Conservation (phyloP, 2,113 vertebrate genomes). For the Ondatra zibethicus region DNA sequence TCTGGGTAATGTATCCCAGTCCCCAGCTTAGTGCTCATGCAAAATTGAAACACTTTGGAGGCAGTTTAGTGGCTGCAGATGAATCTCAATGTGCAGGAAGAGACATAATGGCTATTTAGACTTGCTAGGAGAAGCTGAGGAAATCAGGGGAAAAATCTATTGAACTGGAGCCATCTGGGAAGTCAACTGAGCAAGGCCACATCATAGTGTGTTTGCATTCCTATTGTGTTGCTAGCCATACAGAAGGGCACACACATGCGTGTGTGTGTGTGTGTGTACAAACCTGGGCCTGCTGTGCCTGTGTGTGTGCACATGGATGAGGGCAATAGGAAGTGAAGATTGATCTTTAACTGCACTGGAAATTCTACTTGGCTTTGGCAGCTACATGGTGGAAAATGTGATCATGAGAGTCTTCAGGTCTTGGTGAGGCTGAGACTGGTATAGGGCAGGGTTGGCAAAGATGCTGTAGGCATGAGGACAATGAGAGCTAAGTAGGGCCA, state of each 20-base stretch:
- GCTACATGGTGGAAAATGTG: neutral
- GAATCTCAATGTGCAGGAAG: slow-evolving; percentile 86
- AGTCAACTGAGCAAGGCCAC: slow-evolving; percentile 70
- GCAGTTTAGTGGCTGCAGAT: slow-evolving; percentile 85
- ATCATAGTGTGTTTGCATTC: slow-evolving; percentile 80
- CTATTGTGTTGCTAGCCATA: slow-evolving; percentile 61
- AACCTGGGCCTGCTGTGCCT: neutral
- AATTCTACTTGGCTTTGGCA: neutral
- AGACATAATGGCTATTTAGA: slow-evolving; percentile 86
- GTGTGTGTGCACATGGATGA: neutral
- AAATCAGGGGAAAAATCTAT: slow-evolving; percentile 85
- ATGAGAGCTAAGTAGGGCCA: neutral
- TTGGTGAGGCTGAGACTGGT: neutral
- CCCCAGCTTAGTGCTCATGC: slow-evolving; percentile 92
- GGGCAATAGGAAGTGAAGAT: neutral
- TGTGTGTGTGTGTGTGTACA: neutral
- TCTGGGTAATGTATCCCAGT: slow-evolving; percentile 87
- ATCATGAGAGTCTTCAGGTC: slow-evolving; percentile 6
- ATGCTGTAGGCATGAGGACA: slow-evolving; percentile 43
- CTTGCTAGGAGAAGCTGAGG: slow-evolving; percentile 83
- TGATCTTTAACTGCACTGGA: neutral
- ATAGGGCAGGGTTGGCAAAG: slow-evolving; percentile 59
- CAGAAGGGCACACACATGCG: neutral
- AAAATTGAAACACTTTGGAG: slow-evolving; percentile 92
- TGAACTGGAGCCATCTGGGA: slow-evolving; percentile 85